Base-by-base conservation (phyloP, 2,888 invertebrate genomes). In the Drosophila fulvimacula region DNA sequence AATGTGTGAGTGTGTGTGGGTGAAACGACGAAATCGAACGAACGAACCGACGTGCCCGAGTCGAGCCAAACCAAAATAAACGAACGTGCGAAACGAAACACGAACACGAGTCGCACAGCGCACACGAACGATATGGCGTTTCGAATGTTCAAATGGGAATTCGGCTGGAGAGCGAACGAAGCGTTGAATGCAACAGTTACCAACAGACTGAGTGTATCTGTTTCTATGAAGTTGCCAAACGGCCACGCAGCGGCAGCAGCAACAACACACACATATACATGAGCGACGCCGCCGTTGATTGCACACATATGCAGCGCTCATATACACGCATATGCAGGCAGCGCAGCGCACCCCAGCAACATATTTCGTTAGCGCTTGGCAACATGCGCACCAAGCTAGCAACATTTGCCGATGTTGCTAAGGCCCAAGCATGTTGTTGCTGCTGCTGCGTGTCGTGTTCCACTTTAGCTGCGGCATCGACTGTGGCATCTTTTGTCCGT, bases 121-220 rank as follows among this genome's bases (percentile, higher is more conserved):
- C 27, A 46, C 36, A 57, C 56, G 61, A 36, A 53, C 69, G 48
- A 56, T 53, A 60, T 52, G n/a, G 21, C 36, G 21, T 51, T 51
- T 51, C 51, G 51, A 36, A 36, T 51, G 21, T n/a, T 51, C 6
- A 52, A 58, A 55, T 30, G 39, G 55, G 32, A 55, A 56, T 68
- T 70, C 71, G 66, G 76, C 60, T 71, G 70, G 78, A 72, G 82
- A 85, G 91, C 90, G 90, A 87, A 90, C 92, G 90, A 92, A 84
- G 82, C 85, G 88, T 76, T 81, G 88, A 76, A 84, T 92, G 91
- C 92, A 92, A 92, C 92, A 92, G 92, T 92, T 92, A 91, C 91
- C 91, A 90, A 89, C 89, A 91, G 92, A 92, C 90, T 92, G 91
- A 92, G 69, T 81, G 69, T 81, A 49, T 86, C 79, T 83, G 76